These are phyloP conservation scores for Myathropa florea DNA, from an alignment of 2,888 invertebrate species.

Conservation along the genomic window DNA sequence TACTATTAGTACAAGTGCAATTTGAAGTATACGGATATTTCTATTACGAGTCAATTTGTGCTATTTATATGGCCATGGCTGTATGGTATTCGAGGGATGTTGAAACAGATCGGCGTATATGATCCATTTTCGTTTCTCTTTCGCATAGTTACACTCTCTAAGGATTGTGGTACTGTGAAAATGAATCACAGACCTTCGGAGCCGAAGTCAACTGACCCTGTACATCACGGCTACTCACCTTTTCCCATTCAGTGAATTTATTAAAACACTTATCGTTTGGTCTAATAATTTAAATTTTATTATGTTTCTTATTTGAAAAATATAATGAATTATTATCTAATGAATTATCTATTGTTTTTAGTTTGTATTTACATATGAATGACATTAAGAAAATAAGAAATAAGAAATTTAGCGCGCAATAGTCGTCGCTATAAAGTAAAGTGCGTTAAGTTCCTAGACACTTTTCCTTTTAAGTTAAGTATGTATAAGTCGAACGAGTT, in stretches of 20 bases:
- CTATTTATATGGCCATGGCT: too few relatives aligned
- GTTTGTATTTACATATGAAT: constrained; percentile 64
- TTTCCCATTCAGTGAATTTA: not conserved
- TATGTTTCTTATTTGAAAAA: constrained; percentile 57
- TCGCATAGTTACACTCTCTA: too few relatives aligned
- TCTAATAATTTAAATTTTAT: constrained; percentile 67
- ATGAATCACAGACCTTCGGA: too few relatives aligned
- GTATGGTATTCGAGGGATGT: too few relatives aligned
- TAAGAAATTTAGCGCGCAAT: constrained; percentile 3
- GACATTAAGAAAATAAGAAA: constrained; percentile 51
- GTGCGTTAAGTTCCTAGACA: not conserved
- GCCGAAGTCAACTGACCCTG: too few relatives aligned
- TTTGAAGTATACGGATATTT: too few relatives aligned
- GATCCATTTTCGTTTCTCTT: too few relatives aligned
- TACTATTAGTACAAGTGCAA: too few relatives aligned
- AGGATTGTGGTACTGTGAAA: too few relatives aligned
- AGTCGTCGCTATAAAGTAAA: constrained; percentile 29
- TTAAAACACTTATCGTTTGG: not conserved
- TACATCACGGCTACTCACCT: too few relatives aligned
- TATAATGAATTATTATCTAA: constrained; percentile 63
- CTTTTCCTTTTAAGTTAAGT: constrained; percentile 7
- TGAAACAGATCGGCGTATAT: too few relatives aligned
- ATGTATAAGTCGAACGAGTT: constrained; percentile 27
- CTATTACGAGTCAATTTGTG: too few relatives aligned
- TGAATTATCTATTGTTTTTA: constrained; percentile 64